Evolutionary conservation across 2,113 vertebrate genomes (phyloP).

Genomic region (Elanoides forficatus): DNA sequence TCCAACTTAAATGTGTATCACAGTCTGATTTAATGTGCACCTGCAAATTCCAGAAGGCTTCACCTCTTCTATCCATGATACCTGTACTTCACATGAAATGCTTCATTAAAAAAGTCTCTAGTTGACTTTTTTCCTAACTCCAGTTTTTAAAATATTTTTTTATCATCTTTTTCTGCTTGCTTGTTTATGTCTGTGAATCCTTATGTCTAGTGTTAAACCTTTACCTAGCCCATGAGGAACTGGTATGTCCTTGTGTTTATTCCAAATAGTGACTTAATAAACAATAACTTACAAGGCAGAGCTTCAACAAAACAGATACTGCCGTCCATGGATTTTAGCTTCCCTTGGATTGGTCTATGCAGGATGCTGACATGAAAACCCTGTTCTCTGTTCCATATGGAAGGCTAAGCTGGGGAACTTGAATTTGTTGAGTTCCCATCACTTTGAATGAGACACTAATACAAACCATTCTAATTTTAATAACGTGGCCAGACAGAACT

Average conservation of each 20-base stretch:
- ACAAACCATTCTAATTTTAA: neutral
- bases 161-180: neutral
- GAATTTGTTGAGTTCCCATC: neutral
- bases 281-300: neutral
- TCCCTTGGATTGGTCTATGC: neutral
- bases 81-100: neutral
- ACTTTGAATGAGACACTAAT: neutral
- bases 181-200: neutral
- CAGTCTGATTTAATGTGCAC: neutral
- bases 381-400: neutral
- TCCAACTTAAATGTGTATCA: neutral
- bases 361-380: neutral
- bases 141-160: neutral
- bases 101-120: neutral
- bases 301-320: neutral
- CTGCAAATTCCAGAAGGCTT: neutral
- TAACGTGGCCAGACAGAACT: neutral
- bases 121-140: neutral
- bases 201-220: neutral
- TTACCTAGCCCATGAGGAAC: neutral
- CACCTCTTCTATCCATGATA: accelerated
- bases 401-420: neutral
- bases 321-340: neutral
- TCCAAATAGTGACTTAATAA: neutral
- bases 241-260: neutral